Conservation (phyloP, 1,140 invertebrate genomes). For the Penaeus chinensis region DNA sequence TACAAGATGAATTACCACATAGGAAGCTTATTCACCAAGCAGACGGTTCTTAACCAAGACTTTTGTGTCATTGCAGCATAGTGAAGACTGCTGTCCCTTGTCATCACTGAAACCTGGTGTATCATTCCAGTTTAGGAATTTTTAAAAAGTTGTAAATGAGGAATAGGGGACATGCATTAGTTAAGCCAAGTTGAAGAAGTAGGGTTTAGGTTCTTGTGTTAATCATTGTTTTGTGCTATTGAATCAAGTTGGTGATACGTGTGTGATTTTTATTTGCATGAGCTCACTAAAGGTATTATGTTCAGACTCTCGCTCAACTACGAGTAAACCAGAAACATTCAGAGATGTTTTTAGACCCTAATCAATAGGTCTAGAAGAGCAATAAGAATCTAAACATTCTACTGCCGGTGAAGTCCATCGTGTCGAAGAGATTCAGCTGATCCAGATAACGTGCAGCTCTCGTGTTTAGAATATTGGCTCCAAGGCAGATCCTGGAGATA, state of each 20-base stretch:
- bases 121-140: conserved; percentile 36
- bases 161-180: conserved; percentile 3
- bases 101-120: conserved; percentile 14
- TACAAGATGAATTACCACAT: too few relatives aligned
- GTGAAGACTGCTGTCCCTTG: conserved; percentile 19
- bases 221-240: background rate
- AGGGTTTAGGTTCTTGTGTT: conserved; percentile 25
- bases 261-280: conserved; percentile 21
- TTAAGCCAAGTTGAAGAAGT: conserved; percentile 14
- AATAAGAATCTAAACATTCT: too few relatives aligned
- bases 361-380: too few relatives aligned
- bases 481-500: conserved; percentile 21
- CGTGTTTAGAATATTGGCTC: background rate
- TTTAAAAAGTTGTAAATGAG: conserved; percentile 14
- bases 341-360: too few relatives aligned
- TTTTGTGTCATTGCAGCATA: background rate
- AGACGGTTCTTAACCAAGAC: too few relatives aligned
- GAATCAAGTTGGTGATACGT: conserved; percentile 11
- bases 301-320: too few relatives aligned
- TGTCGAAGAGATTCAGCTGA: background rate
- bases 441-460: conserved; percentile 11
- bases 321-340: too few relatives aligned
- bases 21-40: too few relatives aligned
- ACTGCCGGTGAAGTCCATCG: too few relatives aligned
- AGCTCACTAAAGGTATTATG: background rate